Evolutionary conservation across 2,113 vertebrate species (phyloP).

Genomic region (Martes martes): DNA sequence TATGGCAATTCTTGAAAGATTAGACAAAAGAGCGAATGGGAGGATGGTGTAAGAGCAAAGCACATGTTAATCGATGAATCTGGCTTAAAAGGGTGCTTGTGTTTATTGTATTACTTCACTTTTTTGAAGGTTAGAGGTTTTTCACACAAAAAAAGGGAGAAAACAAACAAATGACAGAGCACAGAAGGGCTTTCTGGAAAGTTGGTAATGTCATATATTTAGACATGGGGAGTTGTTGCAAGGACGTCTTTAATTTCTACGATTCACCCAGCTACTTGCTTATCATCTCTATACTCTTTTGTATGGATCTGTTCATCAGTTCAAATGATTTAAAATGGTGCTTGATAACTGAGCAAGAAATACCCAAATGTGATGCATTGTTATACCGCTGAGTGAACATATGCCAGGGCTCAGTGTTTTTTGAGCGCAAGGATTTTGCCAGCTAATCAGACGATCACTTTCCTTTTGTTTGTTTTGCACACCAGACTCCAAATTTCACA

Average conservation of each 20-base stretch:
- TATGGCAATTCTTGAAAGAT: not conserved
- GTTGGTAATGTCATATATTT: not conserved
- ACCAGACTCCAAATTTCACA: not conserved
- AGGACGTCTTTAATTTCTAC: not conserved
- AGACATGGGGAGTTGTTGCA: not conserved
- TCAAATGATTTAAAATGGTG: not conserved
- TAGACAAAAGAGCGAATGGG: not conserved
- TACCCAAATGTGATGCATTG: not conserved
- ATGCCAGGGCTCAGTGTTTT: not conserved
- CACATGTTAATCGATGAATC: not conserved
- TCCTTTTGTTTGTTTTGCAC: not conserved
- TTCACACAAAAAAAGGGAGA: not conserved
- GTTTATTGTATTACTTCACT: not conserved
- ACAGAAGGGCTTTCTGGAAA: not conserved
- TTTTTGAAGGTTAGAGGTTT: not conserved
- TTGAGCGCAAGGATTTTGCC: not conserved
- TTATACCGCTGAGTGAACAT: not conserved
- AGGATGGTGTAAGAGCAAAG: accelerated
- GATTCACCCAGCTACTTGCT: not conserved
- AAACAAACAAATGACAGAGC: not conserved
- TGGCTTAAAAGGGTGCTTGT: not conserved
- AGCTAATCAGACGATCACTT: not conserved
- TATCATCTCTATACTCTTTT: not conserved
- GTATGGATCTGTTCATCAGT: not conserved
- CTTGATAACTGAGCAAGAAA: not conserved